Evolutionary conservation across 2,797 vertebrate genomes (phyloP), one percentile per base, ranked within the genome.

Genomic region (Siniperca scherzeri): DNA sequence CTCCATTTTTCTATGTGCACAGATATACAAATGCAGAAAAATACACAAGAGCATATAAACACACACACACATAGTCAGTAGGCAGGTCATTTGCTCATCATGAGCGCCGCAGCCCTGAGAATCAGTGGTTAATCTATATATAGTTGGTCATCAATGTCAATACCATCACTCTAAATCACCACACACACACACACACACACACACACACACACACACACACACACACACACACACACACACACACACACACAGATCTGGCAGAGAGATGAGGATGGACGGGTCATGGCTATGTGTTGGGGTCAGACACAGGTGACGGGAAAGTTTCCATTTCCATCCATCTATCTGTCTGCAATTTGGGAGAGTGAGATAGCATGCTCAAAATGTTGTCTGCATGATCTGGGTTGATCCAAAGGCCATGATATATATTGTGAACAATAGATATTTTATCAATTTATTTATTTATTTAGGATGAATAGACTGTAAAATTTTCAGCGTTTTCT

Each of bases 231-330:
- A 78, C 80, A 81, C 74, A 70, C 56, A 55, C 50, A 78, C 33
- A 55, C 70, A 64, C 68, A 69, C 44, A 66, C 55, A 69, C 57
- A 82, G 42, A 57, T 74, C 65, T 81, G 82, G 80, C 71, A 53
- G n/a, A 70, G 53, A 77, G 83, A 93, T 91, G 77, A 93, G 80
- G 89, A 94, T 85, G 52, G 78, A 94, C 93, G 77, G 73, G 71
- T 87, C 17, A 46, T 72, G 80, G 81, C 60, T 84, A 5, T 22
- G 66, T 68, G 77, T 64, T 50, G 30, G 73, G 91, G 89, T 94
- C 92, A 92, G 78, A 77, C 80, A 70, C 88, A 89, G 93, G 92
- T 93, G 86, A 94, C 52, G 17, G 33, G 71, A 82, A 74, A 60
- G 72, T 84, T 82, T 74, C 71, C 48, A 81, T 78, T 81, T 36